Evolutionary conservation across 2,888 invertebrate genomes (phyloP).

Genomic region (Adela reaumurella): DNA sequence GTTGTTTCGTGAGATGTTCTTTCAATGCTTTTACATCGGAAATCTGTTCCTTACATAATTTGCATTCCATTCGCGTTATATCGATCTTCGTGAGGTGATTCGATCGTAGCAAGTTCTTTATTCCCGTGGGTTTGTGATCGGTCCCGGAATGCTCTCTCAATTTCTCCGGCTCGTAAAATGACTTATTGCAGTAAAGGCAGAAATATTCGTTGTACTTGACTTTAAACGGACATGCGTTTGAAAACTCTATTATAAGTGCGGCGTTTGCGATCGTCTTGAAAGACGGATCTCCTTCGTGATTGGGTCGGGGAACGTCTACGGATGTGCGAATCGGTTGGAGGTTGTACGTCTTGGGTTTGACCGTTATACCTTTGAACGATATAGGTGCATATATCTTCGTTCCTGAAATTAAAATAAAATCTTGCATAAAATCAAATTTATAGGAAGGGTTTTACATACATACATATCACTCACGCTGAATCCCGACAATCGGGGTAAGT

Average conservation of each 20-base stretch:
- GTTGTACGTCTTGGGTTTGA: neutral
- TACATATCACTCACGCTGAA: too few species aligned
- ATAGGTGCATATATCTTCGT: neutral
- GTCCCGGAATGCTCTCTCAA: conserved; percentile 22
- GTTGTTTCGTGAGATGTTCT: conserved; percentile 24
- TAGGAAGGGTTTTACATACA: too few species aligned
- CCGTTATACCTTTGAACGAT: neutral
- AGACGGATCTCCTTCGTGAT: conserved; percentile 15
- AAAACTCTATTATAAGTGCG: conserved; percentile 8
- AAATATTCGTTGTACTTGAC: conserved; percentile 18
- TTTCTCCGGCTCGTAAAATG: conserved; percentile 22
- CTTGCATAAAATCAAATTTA: too few species aligned
- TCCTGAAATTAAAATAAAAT: too few species aligned
- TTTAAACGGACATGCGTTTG: conserved; percentile 21
- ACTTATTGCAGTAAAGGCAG: conserved; percentile 28
- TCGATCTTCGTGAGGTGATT: conserved; percentile 33
- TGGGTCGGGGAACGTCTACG: conserved; percentile 1
- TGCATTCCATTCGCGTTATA: conserved; percentile 23
- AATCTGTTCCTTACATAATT: conserved; percentile 27
- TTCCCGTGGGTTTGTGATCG: conserved; percentile 17
- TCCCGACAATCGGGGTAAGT: too few species aligned
- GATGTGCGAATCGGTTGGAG: neutral
- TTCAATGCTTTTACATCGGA: conserved; percentile 24
- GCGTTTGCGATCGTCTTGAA: conserved; percentile 28
- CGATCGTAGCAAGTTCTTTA: conserved; percentile 19